phyloP scores from a whole-genome alignment of 2,888 invertebrate genomes.

The Melolontha melolontha region DNA sequence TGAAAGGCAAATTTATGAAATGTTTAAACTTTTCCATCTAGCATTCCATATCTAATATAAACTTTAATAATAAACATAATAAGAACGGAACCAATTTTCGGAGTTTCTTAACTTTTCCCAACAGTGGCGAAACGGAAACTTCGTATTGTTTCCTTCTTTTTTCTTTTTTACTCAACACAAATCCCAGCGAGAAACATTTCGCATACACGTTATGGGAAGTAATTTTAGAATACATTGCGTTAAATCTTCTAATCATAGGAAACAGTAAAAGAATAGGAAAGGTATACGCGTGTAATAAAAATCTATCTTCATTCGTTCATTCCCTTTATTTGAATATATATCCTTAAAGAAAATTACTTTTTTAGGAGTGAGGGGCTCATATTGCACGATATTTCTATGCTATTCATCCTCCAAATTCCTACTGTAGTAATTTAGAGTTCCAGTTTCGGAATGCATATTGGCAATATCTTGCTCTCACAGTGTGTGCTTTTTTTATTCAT shows the following conservation, averaged over 20 bases:
- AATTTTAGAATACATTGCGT: slow-evolving; percentile 4
- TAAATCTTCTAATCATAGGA: slow-evolving; percentile 4
- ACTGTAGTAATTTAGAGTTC: not conserved
- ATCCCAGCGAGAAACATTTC: slow-evolving; percentile 2
- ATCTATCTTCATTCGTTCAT: not conserved
- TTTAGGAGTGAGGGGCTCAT: too few species aligned
- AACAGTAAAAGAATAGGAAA: slow-evolving; percentile 10
- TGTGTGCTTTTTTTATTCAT: slow-evolving; percentile 1
- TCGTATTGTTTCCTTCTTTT: slow-evolving; percentile 3
- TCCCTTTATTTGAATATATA: too few species aligned
- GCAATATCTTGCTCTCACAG: not conserved
- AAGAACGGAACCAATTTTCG: slow-evolving; percentile 17
- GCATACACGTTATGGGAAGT: slow-evolving; percentile 8
- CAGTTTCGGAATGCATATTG: slow-evolving; percentile 8
- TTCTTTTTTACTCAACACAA: slow-evolving; percentile 1
- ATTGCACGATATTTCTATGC: too few species aligned
- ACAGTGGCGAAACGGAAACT: not conserved
- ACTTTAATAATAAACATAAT: slow-evolving; percentile 37
- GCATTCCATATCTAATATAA: slow-evolving; percentile 20
- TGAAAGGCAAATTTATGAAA: slow-evolving; percentile 18
- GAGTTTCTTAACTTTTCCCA: slow-evolving; percentile 4
- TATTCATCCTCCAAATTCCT: not conserved
- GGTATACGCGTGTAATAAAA: not conserved
- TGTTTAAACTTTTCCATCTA: slow-evolving; percentile 37
- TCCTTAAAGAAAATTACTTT: too few species aligned